Percentiles rank a stretch among this genome's conserved stretches.
These are phyloP conservation scores for Vidua chalybeata DNA, from an alignment of 2,113 vertebrate species.

Conservation along the genomic window DNA sequence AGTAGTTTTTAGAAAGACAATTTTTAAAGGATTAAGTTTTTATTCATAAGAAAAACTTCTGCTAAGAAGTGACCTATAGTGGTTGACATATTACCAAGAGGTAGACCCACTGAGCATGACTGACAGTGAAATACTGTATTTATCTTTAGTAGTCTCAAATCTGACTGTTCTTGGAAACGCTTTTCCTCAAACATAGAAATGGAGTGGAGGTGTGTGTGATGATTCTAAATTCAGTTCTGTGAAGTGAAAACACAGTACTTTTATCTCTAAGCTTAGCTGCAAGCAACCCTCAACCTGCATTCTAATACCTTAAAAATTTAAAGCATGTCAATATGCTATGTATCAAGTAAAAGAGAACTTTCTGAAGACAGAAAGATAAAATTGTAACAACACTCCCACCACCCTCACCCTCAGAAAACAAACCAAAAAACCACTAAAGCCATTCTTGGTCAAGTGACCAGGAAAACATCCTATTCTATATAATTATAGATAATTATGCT, in stretches of 20 bases:
- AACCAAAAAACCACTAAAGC: not conserved
- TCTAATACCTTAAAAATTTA: not conserved
- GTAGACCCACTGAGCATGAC: slow-evolving; percentile 65
- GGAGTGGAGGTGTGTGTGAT: too few species aligned
- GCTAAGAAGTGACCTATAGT: not conserved
- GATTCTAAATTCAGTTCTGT: not conserved
- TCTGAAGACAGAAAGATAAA: not conserved
- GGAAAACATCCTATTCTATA: slow-evolving; percentile 17
- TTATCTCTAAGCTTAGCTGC: not conserved
- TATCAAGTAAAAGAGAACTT: not conserved
- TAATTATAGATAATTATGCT: slow-evolving; percentile 44
- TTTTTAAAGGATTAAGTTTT: not conserved
- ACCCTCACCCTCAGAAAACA: not conserved
- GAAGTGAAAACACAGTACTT: not conserved
- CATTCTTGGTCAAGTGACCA: slow-evolving; percentile 9
- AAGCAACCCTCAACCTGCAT: not conserved
- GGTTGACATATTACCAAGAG: slow-evolving; percentile 59
- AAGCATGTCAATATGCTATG: not conserved
- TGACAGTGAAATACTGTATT: not conserved
- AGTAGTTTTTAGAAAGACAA: not conserved
- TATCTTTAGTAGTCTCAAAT: not conserved
- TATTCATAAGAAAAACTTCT: not conserved
- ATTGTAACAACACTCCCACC: not conserved
- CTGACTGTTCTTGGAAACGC: not conserved
- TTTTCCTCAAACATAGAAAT: not conserved